Evolutionary conservation across 2,888 invertebrate genomes (phyloP), one percentile per base, ranked within the genome.

Genomic region (Drosophila nr. fundita): DNA sequence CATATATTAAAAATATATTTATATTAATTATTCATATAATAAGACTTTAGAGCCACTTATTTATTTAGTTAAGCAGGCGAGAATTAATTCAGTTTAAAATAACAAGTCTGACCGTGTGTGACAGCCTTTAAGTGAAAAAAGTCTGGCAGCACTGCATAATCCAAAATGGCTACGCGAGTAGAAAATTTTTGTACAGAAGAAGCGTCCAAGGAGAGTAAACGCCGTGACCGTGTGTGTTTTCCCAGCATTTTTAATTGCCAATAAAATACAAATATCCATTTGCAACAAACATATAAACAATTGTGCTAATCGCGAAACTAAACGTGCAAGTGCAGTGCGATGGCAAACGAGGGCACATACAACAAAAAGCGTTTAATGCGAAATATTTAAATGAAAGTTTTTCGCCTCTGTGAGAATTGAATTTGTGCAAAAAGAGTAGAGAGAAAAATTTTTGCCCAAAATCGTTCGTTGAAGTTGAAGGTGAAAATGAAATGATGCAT

Each of bases 141-240:
- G 32, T 80, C 68, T 77, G 79, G 79, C 78, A 81, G 36, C 79
- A 15, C 69, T 48, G 10, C n/a, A 48, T 54, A 81, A 84, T 82
- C 73, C 91, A 91, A 91, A 91, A 91, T 91, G 91, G 91, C 91
- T 82, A 82, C 67, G 73, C 83, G 81, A 77, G 80, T 75, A 76
- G 80, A 89, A 89, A 91, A 89, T 89, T 90, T 91, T 89, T 90
- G 88, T 89, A 89, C 89, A 89, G 90, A 87, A 85, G 86, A 87
- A 90, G 91, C 91, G 91, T 91, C 90, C 79, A 90, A 87, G 81
- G 76, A 87, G 85, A 87, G 87, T 66, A 87, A 91, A 82, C 82
- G 84, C 78, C 76, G 83, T 89, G 83, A 65, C 82, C 78, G 86
- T 86, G 89, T 86, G 89, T 83, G 79, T 87, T 89, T 87, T 80